These are phyloP conservation scores for Pediacus dermestoides DNA, from an alignment of 2,888 invertebrate genomes.

Conservation along the genomic window DNA sequence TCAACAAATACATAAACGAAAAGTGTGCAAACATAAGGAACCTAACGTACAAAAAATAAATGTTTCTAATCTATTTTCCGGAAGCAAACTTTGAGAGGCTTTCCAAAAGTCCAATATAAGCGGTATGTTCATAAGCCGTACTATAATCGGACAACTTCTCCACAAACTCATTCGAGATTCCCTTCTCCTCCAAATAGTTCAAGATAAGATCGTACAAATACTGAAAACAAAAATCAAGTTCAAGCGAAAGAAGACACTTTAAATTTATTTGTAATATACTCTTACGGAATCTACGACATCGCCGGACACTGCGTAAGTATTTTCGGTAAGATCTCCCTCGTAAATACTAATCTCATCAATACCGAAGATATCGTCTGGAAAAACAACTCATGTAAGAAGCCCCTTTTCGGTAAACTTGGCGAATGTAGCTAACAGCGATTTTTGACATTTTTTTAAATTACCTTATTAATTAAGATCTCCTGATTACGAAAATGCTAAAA, in stretches of 20 bases:
- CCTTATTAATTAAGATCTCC: too few relatives aligned
- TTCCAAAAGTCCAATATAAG: conserved; percentile 86
- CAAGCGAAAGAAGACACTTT: conserved; percentile 3
- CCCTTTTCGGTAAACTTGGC: too few relatives aligned
- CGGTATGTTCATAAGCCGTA: conserved; percentile 88
- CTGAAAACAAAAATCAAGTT: conserved; percentile 52
- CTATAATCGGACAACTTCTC: conserved; percentile 84
- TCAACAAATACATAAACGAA: too few relatives aligned
- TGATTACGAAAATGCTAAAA: too few relatives aligned
- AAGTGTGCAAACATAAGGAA: too few relatives aligned
- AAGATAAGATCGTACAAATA: conserved; percentile 91
- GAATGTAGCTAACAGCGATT: too few relatives aligned
- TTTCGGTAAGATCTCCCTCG: conserved; percentile 83
- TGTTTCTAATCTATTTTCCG: conserved; percentile 51
- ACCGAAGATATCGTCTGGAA: conserved; percentile 81
- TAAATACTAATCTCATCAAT: conserved; percentile 91
- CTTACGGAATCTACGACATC: conserved; percentile 93
- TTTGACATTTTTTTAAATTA: not conserved
- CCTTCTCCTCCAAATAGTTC: conserved; percentile 94
- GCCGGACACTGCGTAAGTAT: conserved; percentile 85
- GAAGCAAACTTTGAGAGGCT: conserved; percentile 81
- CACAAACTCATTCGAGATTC: conserved; percentile 88
- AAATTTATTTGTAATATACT: too few relatives aligned
- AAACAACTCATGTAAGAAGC: conserved; percentile 17
- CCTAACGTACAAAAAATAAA: too few relatives aligned